A percentile compares a stretch with the other conserved stretches of the same genome.
phyloP scores from a whole-genome alignment of 2,888 invertebrate species.

The Aspidiotus destructor region DNA sequence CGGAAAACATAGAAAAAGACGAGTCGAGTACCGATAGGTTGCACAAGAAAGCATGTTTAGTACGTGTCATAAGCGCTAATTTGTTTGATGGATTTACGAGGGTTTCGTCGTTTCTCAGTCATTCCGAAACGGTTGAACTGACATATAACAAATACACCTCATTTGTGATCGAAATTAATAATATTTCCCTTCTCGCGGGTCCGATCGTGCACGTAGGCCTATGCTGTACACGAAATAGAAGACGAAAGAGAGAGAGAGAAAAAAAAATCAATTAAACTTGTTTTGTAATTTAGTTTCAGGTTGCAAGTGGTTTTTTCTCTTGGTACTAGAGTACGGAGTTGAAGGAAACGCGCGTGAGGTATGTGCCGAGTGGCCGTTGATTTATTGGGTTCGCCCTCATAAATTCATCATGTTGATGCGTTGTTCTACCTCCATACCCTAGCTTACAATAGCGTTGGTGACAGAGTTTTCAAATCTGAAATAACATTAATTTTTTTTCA shows the following conservation, averaged over 20 bases:
- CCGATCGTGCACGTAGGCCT: slow-evolving; percentile 9
- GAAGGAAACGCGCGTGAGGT: slow-evolving; percentile 31
- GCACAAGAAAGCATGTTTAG: slow-evolving; percentile 19
- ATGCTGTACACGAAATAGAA: slow-evolving; percentile 15
- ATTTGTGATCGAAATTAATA: slow-evolving; percentile 33
- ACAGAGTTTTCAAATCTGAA: slow-evolving; percentile 22
- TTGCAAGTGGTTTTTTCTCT: slow-evolving; percentile 15
- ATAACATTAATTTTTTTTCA: not conserved
- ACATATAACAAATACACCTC: slow-evolving; percentile 32
- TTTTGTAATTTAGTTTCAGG: slow-evolving; percentile 33
- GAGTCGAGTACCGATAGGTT: slow-evolving; percentile 22
- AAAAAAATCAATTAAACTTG: slow-evolving; percentile 33
- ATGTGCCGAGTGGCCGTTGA: slow-evolving; percentile 32
- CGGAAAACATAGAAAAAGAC: slow-evolving; percentile 19
- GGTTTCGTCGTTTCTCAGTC: slow-evolving; percentile 24
- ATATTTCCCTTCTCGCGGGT: slow-evolving; percentile 24
- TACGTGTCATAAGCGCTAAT: slow-evolving; percentile 32
- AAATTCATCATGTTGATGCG: slow-evolving; percentile 31
- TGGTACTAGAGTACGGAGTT: slow-evolving; percentile 8
- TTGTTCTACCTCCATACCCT: slow-evolving; percentile 12
- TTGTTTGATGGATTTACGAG: slow-evolving; percentile 33
- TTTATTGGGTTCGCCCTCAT: slow-evolving; percentile 31
- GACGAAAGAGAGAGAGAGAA: slow-evolving; percentile 2
- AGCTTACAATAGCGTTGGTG: slow-evolving; percentile 14
- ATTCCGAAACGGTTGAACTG: slow-evolving; percentile 31